These are phyloP conservation scores for Homarus americanus DNA, from an alignment of 1,140 invertebrate genomes.

Conservation along the genomic window DNA sequence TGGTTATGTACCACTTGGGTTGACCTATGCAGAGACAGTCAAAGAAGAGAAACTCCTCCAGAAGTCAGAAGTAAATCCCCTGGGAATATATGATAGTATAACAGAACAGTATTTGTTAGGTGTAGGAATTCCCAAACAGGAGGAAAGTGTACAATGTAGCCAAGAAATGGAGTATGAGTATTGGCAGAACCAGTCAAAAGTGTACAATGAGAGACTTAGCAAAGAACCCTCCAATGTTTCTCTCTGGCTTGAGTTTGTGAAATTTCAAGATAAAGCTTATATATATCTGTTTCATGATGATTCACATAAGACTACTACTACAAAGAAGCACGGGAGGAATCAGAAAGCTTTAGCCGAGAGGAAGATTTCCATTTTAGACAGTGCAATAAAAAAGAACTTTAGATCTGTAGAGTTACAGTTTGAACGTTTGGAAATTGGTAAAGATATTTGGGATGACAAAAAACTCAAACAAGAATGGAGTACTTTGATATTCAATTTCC, in stretches of 20 bases:
- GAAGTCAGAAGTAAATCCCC: constrained; percentile 9
- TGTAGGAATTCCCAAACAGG: constrained; percentile 17
- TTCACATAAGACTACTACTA: constrained; percentile 60
- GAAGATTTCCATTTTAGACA: constrained; percentile 79
- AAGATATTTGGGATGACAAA: constrained; percentile 77
- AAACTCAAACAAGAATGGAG: constrained; percentile 79
- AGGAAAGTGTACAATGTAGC: constrained; percentile 22
- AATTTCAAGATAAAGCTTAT: constrained; percentile 78
- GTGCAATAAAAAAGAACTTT: constrained; percentile 79
- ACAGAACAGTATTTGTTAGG: constrained; percentile 74
- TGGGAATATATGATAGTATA: constrained; percentile 71
- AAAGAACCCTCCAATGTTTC: constrained; percentile 78
- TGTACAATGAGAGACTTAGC: constrained; percentile 78
- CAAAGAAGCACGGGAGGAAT: constrained; percentile 60
- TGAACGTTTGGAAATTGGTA: constrained; percentile 77
- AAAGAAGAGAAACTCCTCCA: constrained; percentile 13
- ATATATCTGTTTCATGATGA: constrained; percentile 63
- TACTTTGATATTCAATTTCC: constrained; percentile 78
- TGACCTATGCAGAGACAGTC: constrained; percentile 61
- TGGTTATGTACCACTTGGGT: constrained; percentile 37
- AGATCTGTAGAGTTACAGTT: constrained; percentile 77
- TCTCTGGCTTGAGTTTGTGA: constrained; percentile 80
- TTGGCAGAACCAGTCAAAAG: constrained; percentile 76
- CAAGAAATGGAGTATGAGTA: constrained; percentile 56
- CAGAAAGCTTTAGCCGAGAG: constrained; percentile 77